A percentile compares a stretch with the other conserved stretches of the same genome.
These are phyloP conservation scores for Alces alces DNA, from an alignment of 2,113 vertebrate species.

Conservation along the genomic window DNA sequence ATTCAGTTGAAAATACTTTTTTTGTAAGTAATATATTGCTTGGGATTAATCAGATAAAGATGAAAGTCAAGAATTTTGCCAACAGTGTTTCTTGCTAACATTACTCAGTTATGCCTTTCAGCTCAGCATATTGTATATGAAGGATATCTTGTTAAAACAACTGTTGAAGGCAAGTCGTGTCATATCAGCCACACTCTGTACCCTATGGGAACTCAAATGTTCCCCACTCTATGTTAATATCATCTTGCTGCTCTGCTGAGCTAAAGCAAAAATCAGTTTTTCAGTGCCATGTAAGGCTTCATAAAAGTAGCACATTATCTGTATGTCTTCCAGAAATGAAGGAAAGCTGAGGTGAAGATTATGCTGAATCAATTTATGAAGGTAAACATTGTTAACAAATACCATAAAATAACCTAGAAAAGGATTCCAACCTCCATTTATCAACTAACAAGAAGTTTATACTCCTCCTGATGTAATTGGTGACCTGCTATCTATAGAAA, in stretches of 20 bases:
- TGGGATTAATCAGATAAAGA: constrained; percentile 85
- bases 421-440: constrained; percentile 74
- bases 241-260: constrained; percentile 74
- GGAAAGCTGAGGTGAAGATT: constrained; percentile 73
- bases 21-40: constrained; percentile 70
- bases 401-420: constrained; percentile 75
- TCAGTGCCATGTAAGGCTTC: constrained; percentile 69
- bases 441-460: constrained; percentile 69
- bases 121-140: constrained; percentile 76
- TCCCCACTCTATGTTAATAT: constrained; percentile 79
- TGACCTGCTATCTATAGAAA: constrained; percentile 58
- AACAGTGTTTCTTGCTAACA: constrained; percentile 78
- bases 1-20: constrained; percentile 73
- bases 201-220: constrained; percentile 78
- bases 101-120: constrained; percentile 81
- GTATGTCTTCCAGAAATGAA: constrained; percentile 77
- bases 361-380: constrained; percentile 79
- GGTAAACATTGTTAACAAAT: constrained; percentile 79
- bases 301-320: constrained; percentile 74
- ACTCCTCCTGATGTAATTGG: constrained; percentile 39
- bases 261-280: constrained; percentile 65
- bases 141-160: constrained; percentile 84
- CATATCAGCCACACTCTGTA: constrained; percentile 76
- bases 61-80: constrained; percentile 83
- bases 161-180: constrained; percentile 80